These are phyloP conservation scores for Apogon hyalosoma DNA, from an alignment of 2,797 vertebrate genomes.

Conservation along the genomic window DNA sequence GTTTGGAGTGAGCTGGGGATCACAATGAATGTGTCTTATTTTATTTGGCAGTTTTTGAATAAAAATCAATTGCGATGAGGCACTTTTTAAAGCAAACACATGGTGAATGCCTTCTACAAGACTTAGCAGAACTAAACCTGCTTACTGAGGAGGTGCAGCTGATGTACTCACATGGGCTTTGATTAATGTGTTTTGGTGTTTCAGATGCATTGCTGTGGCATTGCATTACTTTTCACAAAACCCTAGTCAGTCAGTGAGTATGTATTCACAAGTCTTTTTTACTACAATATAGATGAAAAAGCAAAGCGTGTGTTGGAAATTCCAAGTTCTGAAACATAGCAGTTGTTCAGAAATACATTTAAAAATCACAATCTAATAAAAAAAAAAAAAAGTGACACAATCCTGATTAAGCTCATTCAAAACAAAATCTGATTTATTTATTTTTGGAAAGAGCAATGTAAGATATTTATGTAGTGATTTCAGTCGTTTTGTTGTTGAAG, in stretches of 20 bases:
- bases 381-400: too few relatives aligned
- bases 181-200: conserved; percentile 19
- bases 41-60: conserved; percentile 10
- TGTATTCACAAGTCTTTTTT: not conserved
- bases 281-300: conserved; percentile 1
- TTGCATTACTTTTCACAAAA: not conserved
- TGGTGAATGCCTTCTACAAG: conserved; percentile 35
- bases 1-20: not conserved
- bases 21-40: not conserved
- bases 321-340: too few relatives aligned
- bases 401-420: too few relatives aligned
- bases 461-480: conserved; percentile 42
- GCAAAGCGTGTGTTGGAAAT: not conserved
- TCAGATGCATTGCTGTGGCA: conserved; percentile 6
- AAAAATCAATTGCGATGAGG: conserved; percentile 39
- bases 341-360: too few relatives aligned
- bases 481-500: not conserved
- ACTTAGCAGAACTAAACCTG: conserved; percentile 43
- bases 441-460: conserved; percentile 15
- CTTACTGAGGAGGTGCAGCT: conserved; percentile 18
- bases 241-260: not conserved
- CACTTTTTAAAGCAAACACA: conserved; percentile 40
- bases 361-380: too few relatives aligned
- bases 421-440: not conserved
- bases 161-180: not conserved